Conservation (phyloP, 2,888 invertebrate genomes). For the Agriotes lineatus region DNA sequence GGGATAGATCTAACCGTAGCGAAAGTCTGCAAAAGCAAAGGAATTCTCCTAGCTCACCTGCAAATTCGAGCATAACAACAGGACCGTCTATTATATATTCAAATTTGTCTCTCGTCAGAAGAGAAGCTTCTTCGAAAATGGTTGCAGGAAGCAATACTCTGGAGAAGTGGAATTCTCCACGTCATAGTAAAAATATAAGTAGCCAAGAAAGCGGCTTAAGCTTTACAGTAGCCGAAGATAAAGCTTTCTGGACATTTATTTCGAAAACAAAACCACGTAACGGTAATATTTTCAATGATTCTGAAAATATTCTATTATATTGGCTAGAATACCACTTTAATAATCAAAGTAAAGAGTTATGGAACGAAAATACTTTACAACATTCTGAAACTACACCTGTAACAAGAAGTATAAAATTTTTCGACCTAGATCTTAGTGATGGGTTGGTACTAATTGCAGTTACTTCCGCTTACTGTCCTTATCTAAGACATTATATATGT, state of each 20-base stretch:
- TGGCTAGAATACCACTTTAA: constrained; percentile 66
- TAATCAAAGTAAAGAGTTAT: constrained; percentile 63
- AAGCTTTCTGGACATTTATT: background rate
- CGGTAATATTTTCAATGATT: constrained; percentile 17
- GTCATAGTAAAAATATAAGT: background rate
- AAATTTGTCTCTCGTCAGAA: too few species aligned
- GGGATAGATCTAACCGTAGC: too few species aligned
- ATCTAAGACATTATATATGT: constrained; percentile 65
- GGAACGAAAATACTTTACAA: constrained; percentile 65
- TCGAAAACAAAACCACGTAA: background rate
- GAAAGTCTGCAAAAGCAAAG: too few species aligned
- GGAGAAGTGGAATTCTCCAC: too few species aligned
- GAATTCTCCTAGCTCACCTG: too few species aligned
- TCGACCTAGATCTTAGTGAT: constrained; percentile 70
- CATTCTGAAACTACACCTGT: constrained; percentile 59
- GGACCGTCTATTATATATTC: too few species aligned
- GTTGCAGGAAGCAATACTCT: too few species aligned
- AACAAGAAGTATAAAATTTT: constrained; percentile 61
- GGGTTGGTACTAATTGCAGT: constrained; percentile 70
- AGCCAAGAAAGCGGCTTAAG: too few species aligned
- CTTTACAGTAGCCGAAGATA: background rate
- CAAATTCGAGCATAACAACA: too few species aligned
- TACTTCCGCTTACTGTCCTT: constrained; percentile 72
- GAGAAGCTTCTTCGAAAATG: too few species aligned
- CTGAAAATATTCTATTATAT: constrained; percentile 60